Evolutionary conservation across 2,888 invertebrate genomes (phyloP).

Genomic region (Gymnoscelis rufifasciata): DNA sequence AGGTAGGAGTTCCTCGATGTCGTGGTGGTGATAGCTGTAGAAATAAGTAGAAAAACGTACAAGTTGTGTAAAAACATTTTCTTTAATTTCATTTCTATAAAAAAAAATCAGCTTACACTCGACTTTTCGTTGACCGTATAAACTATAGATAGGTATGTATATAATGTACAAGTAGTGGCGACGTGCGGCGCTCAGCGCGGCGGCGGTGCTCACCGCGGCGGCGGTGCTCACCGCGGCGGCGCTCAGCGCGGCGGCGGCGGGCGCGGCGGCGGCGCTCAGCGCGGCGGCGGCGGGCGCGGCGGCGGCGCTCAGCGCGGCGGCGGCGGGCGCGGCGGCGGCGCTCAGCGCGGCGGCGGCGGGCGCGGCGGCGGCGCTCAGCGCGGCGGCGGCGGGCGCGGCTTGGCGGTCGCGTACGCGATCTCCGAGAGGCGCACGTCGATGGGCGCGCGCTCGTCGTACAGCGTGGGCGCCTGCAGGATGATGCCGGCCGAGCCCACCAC

Average conservation of each 20-base stretch:
- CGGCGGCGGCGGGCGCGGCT: constrained; percentile 81
- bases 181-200: no score
- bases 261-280: constrained; percentile 32
- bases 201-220: no score
- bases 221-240: constrained; percentile 48
- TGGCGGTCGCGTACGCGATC: constrained; percentile 93
- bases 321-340: constrained; percentile 24
- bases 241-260: constrained; percentile 76
- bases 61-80: constrained; percentile 53
- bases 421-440: constrained; percentile 93
- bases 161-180: constrained; percentile 54
- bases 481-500: constrained; percentile 96
- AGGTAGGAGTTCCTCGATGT: no score
- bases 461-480: constrained; percentile 95
- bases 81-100: constrained; percentile 73
- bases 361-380: constrained; percentile 35
- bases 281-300: constrained; percentile 42
- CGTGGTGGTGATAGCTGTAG: no score
- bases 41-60: constrained; percentile 24
- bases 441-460: constrained; percentile 94
- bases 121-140: constrained; percentile 66
- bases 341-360: constrained; percentile 44
- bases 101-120: constrained; percentile 73
- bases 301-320: constrained; percentile 47
- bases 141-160: constrained; percentile 58